Conservation (phyloP, 2,797 vertebrate species). For the Heteromormyrus szaboi region DNA sequence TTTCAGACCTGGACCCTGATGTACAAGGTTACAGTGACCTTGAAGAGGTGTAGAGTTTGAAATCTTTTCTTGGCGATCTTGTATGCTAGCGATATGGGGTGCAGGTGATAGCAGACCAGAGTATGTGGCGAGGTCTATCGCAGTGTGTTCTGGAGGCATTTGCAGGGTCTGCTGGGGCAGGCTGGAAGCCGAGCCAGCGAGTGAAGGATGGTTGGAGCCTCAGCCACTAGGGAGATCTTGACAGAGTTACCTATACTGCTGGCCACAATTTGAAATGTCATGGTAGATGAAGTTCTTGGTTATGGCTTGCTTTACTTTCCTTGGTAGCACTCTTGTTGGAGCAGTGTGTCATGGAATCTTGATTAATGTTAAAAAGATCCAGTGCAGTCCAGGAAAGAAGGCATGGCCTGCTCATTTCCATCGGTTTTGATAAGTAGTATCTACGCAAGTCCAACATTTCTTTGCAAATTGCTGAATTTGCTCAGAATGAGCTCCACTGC, state of each 20-base stretch:
- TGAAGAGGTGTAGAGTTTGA: background rate
- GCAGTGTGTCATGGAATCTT: background rate
- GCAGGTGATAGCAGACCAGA: background rate
- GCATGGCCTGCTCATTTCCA: background rate
- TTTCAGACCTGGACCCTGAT: background rate
- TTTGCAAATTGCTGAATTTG: background rate
- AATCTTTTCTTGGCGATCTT: background rate
- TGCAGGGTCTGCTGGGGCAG: background rate
- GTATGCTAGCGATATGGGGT: background rate
- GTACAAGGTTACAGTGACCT: background rate
- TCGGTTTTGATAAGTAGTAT: background rate
- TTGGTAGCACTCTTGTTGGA: background rate
- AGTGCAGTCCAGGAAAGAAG: background rate
- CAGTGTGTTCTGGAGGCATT: background rate
- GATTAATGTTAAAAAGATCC: background rate
- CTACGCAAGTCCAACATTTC: background rate
- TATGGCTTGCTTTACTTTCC: background rate
- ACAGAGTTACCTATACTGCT: background rate
- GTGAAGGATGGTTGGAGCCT: background rate
- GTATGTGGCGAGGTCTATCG: background rate
- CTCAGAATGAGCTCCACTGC: slow-evolving; percentile 51
- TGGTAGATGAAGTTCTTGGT: background rate
- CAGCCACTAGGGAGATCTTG: background rate
- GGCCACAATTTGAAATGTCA: background rate
- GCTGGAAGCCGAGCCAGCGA: background rate